Evolutionary conservation across 2,797 vertebrate species (phyloP).

Genomic region (Pangasius sanitwongsei): DNA sequence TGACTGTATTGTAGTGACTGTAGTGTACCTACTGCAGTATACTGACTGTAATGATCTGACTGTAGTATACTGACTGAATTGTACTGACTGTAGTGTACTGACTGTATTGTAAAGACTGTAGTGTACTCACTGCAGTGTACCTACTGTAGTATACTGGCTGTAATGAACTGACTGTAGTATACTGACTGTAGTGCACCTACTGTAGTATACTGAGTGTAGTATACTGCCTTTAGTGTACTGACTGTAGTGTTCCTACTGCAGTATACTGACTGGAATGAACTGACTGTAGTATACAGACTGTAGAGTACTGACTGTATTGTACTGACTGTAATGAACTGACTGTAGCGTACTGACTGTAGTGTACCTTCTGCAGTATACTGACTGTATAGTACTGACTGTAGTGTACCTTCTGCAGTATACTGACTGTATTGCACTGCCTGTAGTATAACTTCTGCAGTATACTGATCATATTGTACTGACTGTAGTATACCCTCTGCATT

Average conservation of each 20-base stretch:
- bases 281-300: too few species aligned
- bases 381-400: not conserved
- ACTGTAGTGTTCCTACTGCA: not conserved
- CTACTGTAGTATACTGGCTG: not conserved
- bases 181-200: not conserved
- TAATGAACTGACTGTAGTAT: not conserved
- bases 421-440: not conserved
- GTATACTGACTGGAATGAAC: not conserved
- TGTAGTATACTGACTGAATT: not conserved
- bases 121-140: not conserved
- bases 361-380: not conserved
- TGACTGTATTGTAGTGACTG: not conserved
- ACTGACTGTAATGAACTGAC: too few species aligned
- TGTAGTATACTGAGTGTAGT: not conserved
- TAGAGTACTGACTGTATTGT: too few species aligned
- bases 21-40: not conserved
- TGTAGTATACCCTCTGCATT: too few species aligned
- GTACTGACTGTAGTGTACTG: not conserved
- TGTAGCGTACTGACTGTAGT: too few species aligned
- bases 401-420: not conserved
- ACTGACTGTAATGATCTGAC: not conserved
- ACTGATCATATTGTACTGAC: not conserved
- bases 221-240: not conserved
- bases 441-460: not conserved
- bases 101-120: not conserved